Base-by-base conservation (phyloP, 2,113 vertebrate genomes). In the Dromiciops gliroides region DNA sequence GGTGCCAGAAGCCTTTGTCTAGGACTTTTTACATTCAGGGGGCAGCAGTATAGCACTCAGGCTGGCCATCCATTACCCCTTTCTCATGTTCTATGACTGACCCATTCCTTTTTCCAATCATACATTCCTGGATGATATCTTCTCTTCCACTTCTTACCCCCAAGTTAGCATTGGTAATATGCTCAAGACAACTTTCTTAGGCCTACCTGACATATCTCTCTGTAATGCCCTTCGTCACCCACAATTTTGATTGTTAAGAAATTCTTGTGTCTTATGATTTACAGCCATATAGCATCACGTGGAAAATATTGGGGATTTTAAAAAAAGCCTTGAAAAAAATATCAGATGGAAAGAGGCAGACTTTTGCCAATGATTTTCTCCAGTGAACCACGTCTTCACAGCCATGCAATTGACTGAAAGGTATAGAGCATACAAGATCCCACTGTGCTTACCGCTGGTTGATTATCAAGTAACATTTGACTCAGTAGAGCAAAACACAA, bases 381-480 rank as follows among this genome's bases (percentile, higher is more conserved):
- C 67, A 83, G 67, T 83, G 67, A 83, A 83, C 67, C n/a, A 83
- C 67, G 44, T 44, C 67, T 83, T 83, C 67, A 44, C 67, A 22
- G 67, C 5, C n/a, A 23, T 44, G 67, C n/a, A 44, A 44, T 44
- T 83, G n/a, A 83, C 67, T 83, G 37, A 83, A 83, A 83, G 67
- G 67, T 83, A 83, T 44, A 83, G 67, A 83, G n/a, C 16, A 44
- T 83, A 83, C 67, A 23, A 83, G 67, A 83, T 83, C 67, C 67
- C n/a, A 83, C n/a, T 23, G 67, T 83, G 67, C 67, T 83, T 23
- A 83, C 16, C 44, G 67, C n/a, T 83, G n/a, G 67, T 44, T 83
- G 67, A 83, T 83, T 83, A 83, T 83, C n/a, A 83, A 83, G 67
- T 83, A 83, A 83, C 67, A 83, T 83, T 83, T 44, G 67, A 83